A percentile compares a stretch with the other conserved stretches of the same genome.
These are phyloP conservation scores for Mesocricetus auratus DNA, from an alignment of 2,113 vertebrate species.

Conservation along the genomic window DNA sequence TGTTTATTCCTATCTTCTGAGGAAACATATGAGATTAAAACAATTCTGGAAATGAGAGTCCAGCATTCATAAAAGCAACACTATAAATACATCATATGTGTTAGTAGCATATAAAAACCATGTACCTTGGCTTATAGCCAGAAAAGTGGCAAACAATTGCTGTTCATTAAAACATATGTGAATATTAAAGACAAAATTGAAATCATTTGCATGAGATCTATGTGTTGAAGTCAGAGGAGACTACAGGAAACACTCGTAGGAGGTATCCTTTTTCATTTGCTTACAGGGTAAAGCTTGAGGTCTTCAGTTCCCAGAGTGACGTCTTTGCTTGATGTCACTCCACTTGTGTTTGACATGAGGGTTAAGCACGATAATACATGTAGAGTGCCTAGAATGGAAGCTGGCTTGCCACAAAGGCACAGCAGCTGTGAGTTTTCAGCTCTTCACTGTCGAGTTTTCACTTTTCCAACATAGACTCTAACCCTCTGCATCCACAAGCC, in stretches of 20 bases:
- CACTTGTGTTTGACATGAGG: background rate
- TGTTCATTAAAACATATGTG: slow-evolving; percentile 34
- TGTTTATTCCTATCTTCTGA: slow-evolving; percentile 69
- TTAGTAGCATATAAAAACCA: slow-evolving; percentile 40
- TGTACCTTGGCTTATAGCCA: slow-evolving; percentile 29
- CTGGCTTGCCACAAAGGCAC: background rate
- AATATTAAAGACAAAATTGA: slow-evolving; percentile 58
- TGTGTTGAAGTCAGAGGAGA: slow-evolving; percentile 33
- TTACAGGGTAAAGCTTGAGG: background rate
- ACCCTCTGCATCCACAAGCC: background rate
- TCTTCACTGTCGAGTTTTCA: background rate
- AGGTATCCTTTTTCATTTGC: slow-evolving; percentile 2
- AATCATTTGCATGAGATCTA: slow-evolving; percentile 44
- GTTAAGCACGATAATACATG: background rate
- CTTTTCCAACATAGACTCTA: background rate
- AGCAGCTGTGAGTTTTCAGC: background rate
- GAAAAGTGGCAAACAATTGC: slow-evolving; percentile 33
- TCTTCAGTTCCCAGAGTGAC: background rate
- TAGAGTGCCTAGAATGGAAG: background rate
- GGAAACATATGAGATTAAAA: slow-evolving; percentile 57
- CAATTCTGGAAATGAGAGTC: slow-evolving; percentile 47
- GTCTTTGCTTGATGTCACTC: background rate
- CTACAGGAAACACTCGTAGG: background rate
- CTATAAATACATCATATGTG: slow-evolving; percentile 5
- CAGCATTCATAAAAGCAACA: slow-evolving; percentile 42